phyloP scores from a whole-genome alignment of 64 coral and sea anemone genomes.

The Dendrophyllia cribrosa region DNA sequence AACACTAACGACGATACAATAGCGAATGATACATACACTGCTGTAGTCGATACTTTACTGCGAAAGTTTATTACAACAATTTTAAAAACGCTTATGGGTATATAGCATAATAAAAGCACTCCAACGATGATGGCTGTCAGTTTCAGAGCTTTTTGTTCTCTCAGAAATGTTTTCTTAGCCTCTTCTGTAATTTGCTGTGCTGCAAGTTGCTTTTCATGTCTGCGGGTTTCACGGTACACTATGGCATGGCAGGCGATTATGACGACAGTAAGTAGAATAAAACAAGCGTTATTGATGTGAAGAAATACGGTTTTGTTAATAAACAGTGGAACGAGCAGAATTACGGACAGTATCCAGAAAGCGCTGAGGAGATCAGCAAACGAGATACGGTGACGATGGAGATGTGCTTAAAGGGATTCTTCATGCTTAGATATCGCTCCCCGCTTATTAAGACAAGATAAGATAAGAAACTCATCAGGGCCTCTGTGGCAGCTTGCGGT shows the following conservation, averaged over 20 bases:
- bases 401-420: neutral
- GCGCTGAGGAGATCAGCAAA: neutral
- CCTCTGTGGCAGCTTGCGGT: too few relatives aligned
- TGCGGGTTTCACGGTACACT: neutral
- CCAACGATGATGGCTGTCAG: neutral
- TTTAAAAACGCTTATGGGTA: neutral
- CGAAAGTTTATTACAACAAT: neutral
- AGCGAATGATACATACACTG: neutral
- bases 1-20: neutral
- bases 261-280: neutral
- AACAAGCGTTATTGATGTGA: too few relatives aligned
- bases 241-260: neutral
- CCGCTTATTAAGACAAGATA: neutral
- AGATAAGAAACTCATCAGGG: neutral
- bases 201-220: neutral
- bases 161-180: neutral
- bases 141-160: neutral
- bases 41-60: neutral
- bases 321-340: neutral
- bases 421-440: constrained; percentile 3
- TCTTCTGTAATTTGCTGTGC: neutral
- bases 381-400: neutral
- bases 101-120: neutral
- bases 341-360: neutral
- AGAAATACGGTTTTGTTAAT: too few relatives aligned